These are phyloP conservation scores for Lycodopsis pacificus DNA, from an alignment of 2,797 vertebrate species.

Conservation along the genomic window DNA sequence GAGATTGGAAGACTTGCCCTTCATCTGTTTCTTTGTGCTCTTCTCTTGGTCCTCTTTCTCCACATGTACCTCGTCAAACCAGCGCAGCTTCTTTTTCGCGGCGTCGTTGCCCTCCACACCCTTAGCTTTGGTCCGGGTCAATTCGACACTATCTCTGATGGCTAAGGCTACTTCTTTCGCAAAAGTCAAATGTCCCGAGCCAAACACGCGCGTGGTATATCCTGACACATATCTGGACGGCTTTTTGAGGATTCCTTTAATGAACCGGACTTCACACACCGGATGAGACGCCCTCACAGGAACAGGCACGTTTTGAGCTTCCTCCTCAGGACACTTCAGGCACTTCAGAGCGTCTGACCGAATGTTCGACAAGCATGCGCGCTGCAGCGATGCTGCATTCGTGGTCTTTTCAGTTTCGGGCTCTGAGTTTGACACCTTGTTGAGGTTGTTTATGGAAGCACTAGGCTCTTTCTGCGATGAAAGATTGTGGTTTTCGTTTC, in stretches of 20 bases:
- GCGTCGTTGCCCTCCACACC: constrained; percentile 72
- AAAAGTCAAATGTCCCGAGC: constrained; percentile 74
- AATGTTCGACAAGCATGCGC: constrained; percentile 62
- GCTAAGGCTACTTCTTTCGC: constrained; percentile 79
- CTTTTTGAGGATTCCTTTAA: constrained; percentile 93
- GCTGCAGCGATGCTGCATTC: constrained; percentile 53
- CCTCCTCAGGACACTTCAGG: constrained; percentile 56
- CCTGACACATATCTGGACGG: constrained; percentile 80
- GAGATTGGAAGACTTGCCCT: constrained; percentile 22
- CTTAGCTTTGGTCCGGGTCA: constrained; percentile 83
- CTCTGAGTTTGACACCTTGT: constrained; percentile 64
- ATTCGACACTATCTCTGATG: constrained; percentile 91
- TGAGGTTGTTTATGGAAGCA: constrained; percentile 64
- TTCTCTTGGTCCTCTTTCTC: constrained; percentile 54
- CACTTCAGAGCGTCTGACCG: constrained; percentile 36
- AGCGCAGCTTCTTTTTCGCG: constrained; percentile 87
- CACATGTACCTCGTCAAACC: constrained; percentile 88
- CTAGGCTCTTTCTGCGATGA: constrained; percentile 62
- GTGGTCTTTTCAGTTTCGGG: constrained; percentile 66
- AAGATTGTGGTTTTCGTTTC: constrained; percentile 48
- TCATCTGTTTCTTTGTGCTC: constrained; percentile 41
- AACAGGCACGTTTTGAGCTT: constrained; percentile 48
- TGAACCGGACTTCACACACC: constrained; percentile 71
- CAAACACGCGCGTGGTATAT: constrained; percentile 60
- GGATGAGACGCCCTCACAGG: constrained; percentile 54